Conservation (phyloP, 2,797 vertebrate genomes). For the Pteropus rufus region DNA sequence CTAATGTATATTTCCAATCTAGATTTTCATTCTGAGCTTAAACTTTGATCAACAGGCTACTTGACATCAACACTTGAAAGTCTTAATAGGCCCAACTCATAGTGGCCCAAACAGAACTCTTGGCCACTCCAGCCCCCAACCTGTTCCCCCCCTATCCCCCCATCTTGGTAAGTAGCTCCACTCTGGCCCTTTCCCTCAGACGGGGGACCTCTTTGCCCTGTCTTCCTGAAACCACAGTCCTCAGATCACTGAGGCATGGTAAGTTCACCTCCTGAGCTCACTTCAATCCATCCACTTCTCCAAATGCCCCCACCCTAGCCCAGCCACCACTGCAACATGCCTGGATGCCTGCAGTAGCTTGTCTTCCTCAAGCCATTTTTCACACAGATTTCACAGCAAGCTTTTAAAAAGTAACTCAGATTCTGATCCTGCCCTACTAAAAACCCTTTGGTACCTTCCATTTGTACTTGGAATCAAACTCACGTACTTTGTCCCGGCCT, state of each 20-base stretch:
- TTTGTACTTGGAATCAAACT: neutral
- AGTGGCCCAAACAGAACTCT: neutral
- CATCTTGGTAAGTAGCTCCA: neutral
- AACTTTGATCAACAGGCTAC: neutral
- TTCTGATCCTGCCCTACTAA: neutral
- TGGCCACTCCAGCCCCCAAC: neutral
- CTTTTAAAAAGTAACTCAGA: neutral
- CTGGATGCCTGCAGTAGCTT: neutral
- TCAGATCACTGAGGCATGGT: neutral
- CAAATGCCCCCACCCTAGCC: neutral
- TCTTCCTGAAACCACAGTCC: neutral
- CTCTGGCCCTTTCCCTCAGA: neutral
- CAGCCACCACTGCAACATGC: accelerated
- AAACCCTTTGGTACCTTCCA: neutral
- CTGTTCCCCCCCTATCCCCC: neutral
- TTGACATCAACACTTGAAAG: neutral
- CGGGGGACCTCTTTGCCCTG: neutral
- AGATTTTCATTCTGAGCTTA: neutral
- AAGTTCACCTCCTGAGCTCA: too few relatives aligned
- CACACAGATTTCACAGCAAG: neutral
- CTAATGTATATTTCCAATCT: neutral
- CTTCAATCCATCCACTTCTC: neutral
- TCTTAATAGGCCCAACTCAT: neutral
- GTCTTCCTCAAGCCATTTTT: neutral
- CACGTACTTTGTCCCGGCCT: neutral